Evolutionary conservation across 2,113 vertebrate genomes (phyloP), one percentile per base, ranked within the genome.

Genomic region (Talpa occidentalis): DNA sequence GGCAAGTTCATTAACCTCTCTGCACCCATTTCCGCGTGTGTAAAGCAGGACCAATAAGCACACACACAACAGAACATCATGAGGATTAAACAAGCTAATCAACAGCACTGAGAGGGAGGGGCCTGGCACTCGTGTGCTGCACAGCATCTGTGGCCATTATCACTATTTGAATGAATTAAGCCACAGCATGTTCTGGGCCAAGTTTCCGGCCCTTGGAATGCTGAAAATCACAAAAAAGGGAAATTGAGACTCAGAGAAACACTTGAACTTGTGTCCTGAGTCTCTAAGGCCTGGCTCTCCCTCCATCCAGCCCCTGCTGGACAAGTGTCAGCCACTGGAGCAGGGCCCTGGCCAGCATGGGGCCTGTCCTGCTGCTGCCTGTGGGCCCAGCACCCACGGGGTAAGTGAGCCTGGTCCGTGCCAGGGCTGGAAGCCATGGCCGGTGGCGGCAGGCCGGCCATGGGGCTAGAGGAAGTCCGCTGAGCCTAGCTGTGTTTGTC

Each of bases 401-500:
- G 72, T 67, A 3, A 3, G 0, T 22, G 30, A 28, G 15, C 59
- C 89, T 78, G 79, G 79, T 32, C 87, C 54, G 16, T 0, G 87
- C 90, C 74, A 77, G 73, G 32, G 69, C 73, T 77, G 54, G 32
- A 40, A 56, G 88, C 70, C 64, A 26, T 0, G 35, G 74, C 19
- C 12, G 6, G 47, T 2, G 26, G 69, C 5, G 60, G 69, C 0
- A 6, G 92, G 49, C 16, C 1, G 21, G 22, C 59, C 32, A 3
- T 2, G 14, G 62, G 26, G 70, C 35, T 56, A 9, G 35, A 95
- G 92, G 92, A 95, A 94, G 82, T 81, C 86, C 92, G 59, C 26
- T 19, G 81, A 88, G 60, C 67, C 42, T 56, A 16, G 15, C 30
- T 52, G 21, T 84, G 91, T 96, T 94, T 96, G 91, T 93, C 88